Evolutionary conservation across 2,113 vertebrate species (phyloP).

Genomic region (Ceyx margarethae): DNA sequence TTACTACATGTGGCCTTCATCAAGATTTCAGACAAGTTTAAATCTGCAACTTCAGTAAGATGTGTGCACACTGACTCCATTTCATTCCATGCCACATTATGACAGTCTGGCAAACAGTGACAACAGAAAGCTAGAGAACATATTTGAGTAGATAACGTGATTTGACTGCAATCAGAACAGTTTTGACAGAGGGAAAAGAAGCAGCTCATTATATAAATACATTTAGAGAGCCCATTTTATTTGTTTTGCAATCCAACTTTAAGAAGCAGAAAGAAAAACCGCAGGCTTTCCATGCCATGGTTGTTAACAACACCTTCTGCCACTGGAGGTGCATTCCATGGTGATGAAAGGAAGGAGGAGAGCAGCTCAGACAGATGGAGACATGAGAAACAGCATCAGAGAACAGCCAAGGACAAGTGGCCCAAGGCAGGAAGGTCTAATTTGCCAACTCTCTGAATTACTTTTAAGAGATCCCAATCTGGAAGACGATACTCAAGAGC

Average conservation of each 20-base stretch:
- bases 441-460: neutral
- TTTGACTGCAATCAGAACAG: neutral
- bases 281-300: neutral
- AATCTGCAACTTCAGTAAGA: neutral
- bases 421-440: neutral
- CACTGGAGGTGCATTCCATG: neutral
- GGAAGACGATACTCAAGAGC: conserved; percentile 27
- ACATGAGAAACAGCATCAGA: conserved; percentile 42
- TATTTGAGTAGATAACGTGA: neutral
- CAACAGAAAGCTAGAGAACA: neutral
- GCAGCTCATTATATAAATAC: neutral
- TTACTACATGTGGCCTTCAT: neutral
- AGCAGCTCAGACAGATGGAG: conserved; percentile 11
- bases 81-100: neutral
- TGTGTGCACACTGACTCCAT: neutral
- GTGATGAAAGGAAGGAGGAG: neutral
- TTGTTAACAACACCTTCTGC: neutral
- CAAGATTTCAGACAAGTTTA: neutral
- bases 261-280: neutral
- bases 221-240: neutral
- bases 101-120: neutral
- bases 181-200: neutral
- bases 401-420: neutral
- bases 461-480: conserved; percentile 41
- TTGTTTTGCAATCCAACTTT: neutral